These are phyloP conservation scores for Ips typographus DNA, from an alignment of 1,140 invertebrate genomes.

Conservation along the genomic window DNA sequence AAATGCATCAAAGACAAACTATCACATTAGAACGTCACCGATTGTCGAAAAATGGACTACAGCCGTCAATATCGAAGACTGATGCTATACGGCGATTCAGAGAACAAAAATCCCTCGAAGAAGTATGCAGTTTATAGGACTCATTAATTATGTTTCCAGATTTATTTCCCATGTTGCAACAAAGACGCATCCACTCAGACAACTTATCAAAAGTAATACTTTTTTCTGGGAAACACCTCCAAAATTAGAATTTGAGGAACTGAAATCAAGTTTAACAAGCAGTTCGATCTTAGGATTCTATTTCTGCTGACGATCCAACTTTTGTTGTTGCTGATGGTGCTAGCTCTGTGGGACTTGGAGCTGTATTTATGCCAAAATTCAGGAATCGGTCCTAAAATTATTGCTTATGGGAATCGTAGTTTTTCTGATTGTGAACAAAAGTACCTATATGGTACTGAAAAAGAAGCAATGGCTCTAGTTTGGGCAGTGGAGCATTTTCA, in stretches of 20 bases:
- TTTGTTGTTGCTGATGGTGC: background rate
- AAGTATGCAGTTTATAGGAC: slow-evolving; percentile 1
- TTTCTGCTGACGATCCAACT: background rate
- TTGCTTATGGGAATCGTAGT: background rate
- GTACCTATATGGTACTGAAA: background rate
- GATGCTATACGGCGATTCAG: background rate
- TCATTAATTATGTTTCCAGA: slow-evolving; percentile 1
- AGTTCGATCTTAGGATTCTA: background rate
- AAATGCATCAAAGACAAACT: slow-evolving; percentile 2
- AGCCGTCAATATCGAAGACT: background rate
- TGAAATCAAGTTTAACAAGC: background rate
- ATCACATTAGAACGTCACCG: background rate
- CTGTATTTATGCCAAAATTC: slow-evolving; percentile 4
- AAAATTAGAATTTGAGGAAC: background rate
- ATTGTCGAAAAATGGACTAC: background rate
- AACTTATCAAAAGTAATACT: background rate
- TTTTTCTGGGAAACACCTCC: background rate
- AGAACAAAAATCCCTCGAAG: background rate
- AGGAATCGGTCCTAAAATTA: slow-evolving; percentile 1
- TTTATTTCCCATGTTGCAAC: background rate
- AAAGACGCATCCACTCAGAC: slow-evolving; percentile 4
- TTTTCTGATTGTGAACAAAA: background rate
- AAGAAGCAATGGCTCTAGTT: background rate
- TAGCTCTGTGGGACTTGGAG: slow-evolving; percentile 1
- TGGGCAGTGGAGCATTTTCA: background rate